Base-by-base conservation (phyloP, 2,888 invertebrate species). In the Drosophila helvetica region DNA sequence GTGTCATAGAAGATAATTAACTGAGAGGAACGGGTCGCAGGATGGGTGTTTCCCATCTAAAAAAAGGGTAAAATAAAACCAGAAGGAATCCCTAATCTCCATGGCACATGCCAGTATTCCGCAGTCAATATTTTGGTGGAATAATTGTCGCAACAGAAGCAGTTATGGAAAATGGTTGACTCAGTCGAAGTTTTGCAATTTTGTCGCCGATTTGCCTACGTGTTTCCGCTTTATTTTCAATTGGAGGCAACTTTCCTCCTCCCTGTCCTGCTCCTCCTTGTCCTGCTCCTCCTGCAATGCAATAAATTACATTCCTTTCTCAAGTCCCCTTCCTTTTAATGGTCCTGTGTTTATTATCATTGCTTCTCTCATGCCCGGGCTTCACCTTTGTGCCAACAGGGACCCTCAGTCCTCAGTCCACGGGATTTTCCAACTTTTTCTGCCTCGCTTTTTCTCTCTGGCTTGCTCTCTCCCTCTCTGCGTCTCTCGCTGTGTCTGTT, bases 261-360 rank as follows among this genome's bases (percentile, higher is more conserved):
- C 22, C 22, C n/a, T n/a, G n/a, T 22, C 22, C 22, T 22, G 22
- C n/a, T n/a, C n/a, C n/a, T n/a, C n/a, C n/a, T n/a, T n/a, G n/a
- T n/a, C n/a, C n/a, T n/a, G n/a, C n/a, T n/a, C 15, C 10, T 33
- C 2, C 1, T 43, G 18, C 55, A 45, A 19, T 27, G n/a, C 47
- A 42, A 46, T 69, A 68, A 57, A 66, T 66, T 55, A 66, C 66
- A 65, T 65, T 66, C 67, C 30, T 38, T 10, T 10, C 17, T n/a
- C n/a, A n/a, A n/a, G n/a, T n/a, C n/a, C n/a, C n/a, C n/a, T 51
- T 33, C 18, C 46, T 58, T 58, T 67, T 58, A 58, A 69, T 67
- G 68, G 57, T 67, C 69, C 58, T 70, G 56, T 43, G 43, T 56
- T 68, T 66, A 66, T 66, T 68, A 66, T 56, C 66, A 56, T 66